Base-by-base conservation (phyloP, 1,140 invertebrate genomes). In the Aphelenchoides fujianensis region DNA sequence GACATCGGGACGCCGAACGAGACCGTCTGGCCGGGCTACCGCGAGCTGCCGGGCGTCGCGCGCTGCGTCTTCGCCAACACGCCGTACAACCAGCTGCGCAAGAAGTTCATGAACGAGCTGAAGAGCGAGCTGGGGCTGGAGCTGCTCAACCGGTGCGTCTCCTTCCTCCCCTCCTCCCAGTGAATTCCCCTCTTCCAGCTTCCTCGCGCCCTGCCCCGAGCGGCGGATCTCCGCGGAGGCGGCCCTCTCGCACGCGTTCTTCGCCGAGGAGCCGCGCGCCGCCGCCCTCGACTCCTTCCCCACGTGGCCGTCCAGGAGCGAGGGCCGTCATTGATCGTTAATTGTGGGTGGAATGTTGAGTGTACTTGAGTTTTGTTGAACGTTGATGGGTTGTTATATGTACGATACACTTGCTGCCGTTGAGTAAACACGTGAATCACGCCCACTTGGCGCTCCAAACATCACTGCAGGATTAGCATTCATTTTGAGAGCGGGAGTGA, bases 271-370 rank as follows among this genome's bases (percentile, higher is more conserved):
- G 30, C 97, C 97, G 0, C 85, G 91, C 64, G 91, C 95, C 16
- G 93, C 97, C 73, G 91, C 95, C 85, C 95, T 95, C 1, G 90
- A 91, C 19, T 95, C 98, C 92, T 98, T 99, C 84, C 96, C 96
- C 1, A 98, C 95, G 12, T 98, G 95, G 95, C 96, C 95, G 5
- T 95, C 95, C 0, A 98, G 97, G 85, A 96, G 93, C 66, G 96
- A 98, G 35, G 63, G 63, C n/a, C 41, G 41, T 48, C 23, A 23
- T 48, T 48, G 41, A 48, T n/a, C n/a, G n/a, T n/a, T n/a, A n/a
- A n/a, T n/a, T n/a, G n/a, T n/a, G n/a, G n/a, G n/a, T n/a, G n/a
- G n/a, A n/a, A n/a, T n/a, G n/a, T n/a, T n/a, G n/a, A n/a, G n/a
- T n/a, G n/a, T n/a, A n/a, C n/a, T n/a, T n/a, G n/a, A n/a, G n/a